Evolutionary conservation across 2,113 vertebrate genomes (phyloP).

Genomic region (Strix aluco): DNA sequence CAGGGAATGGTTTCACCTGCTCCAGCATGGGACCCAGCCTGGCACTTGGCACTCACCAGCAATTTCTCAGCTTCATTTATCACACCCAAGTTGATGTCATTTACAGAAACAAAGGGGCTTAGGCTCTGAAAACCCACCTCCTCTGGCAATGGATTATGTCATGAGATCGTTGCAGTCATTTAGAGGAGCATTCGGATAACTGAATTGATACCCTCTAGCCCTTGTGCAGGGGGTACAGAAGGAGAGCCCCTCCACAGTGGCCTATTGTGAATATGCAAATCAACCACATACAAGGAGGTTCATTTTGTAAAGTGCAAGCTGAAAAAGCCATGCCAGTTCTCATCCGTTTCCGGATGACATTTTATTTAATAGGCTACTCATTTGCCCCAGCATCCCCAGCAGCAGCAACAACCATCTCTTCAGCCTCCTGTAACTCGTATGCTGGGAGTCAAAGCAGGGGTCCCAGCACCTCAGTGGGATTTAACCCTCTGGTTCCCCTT

Average conservation of each 20-base stretch:
- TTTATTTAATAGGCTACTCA: conserved; percentile 42
- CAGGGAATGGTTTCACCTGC: background rate
- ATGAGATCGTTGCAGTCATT: background rate
- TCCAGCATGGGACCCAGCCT: background rate
- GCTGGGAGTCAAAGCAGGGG: background rate
- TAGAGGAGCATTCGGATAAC: background rate
- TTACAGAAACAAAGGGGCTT: conserved; percentile 11
- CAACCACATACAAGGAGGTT: background rate
- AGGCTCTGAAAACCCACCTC: background rate
- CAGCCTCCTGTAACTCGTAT: background rate
- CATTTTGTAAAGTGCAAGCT: background rate
- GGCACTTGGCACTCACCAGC: background rate
- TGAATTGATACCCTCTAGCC: background rate
- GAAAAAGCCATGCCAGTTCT: background rate
- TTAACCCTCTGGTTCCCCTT: background rate
- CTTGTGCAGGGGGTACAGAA: background rate
- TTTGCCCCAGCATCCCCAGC: background rate
- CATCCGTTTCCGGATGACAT: background rate
- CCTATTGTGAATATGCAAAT: conserved; percentile 22
- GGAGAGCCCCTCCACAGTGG: background rate
- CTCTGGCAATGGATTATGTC: background rate
- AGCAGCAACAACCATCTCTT: background rate
- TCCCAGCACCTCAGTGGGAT: fast-evolving
- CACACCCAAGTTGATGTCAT: fast-evolving
- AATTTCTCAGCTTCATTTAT: background rate